A percentile compares a stretch with the other conserved stretches of the same genome.
Evolutionary conservation across 2,113 vertebrate species (phyloP).

Genomic region (Thunnus thynnus): DNA sequence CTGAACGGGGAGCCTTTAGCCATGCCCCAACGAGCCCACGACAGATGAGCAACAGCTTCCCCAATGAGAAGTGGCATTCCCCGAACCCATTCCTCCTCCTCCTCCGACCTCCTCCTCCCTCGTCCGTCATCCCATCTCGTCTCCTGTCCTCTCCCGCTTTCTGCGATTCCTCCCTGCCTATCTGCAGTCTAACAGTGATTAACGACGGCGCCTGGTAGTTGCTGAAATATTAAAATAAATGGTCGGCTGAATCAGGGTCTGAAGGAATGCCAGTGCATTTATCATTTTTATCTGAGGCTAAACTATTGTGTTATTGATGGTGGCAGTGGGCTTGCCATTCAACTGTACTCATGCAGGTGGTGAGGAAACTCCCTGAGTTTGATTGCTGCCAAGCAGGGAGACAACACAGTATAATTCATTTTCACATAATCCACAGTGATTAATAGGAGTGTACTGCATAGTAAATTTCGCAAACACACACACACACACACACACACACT

Average conservation of each 20-base stretch:
- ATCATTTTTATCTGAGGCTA: conserved; percentile 77
- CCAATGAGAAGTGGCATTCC: conserved; percentile 79
- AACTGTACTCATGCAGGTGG: conserved; percentile 63
- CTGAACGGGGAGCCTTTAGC: conserved; percentile 81
- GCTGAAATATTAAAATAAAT: conserved; percentile 83
- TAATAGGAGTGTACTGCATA: conserved; percentile 43
- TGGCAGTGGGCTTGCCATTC: conserved; percentile 60
- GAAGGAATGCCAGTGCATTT: conserved; percentile 66
- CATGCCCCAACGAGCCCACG: conserved; percentile 79
- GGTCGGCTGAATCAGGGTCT: conserved; percentile 72
- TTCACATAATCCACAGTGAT: conserved; percentile 62
- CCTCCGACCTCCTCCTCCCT: conserved; percentile 35
- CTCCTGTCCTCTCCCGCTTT: conserved; percentile 42
- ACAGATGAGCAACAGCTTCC: conserved; percentile 83
- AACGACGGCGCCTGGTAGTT: conserved; percentile 71
- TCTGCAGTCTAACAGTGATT: conserved; percentile 79
- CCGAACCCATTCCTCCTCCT: conserved; percentile 72
- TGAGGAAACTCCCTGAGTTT: conserved; percentile 48
- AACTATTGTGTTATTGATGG: conserved; percentile 79
- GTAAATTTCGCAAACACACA: conserved; percentile 18
- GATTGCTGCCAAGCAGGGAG: conserved; percentile 56
- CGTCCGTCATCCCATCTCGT: conserved; percentile 56
- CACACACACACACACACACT: not conserved
- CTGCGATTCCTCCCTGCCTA: conserved; percentile 65
- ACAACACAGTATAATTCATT: conserved; percentile 57